phyloP scores from a whole-genome alignment of 2,113 vertebrate genomes.

The Rhinopomastus cyanomelas region DNA sequence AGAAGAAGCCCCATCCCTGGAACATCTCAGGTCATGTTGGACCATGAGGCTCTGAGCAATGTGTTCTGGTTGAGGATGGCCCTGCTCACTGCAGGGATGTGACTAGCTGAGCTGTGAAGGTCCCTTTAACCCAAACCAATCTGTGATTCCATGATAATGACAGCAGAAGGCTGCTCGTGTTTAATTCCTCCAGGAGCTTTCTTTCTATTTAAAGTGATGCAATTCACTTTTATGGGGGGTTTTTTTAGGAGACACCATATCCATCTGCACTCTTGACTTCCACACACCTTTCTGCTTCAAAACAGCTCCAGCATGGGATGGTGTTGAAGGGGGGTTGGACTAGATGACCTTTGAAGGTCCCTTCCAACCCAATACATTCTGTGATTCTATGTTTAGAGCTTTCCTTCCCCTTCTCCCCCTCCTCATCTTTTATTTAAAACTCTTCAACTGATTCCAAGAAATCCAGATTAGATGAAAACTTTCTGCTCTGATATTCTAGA shows the following conservation, averaged over 20 bases:
- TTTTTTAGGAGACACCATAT: not conserved
- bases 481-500: conserved; percentile 6
- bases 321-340: too few species aligned
- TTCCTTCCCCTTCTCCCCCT: not conserved
- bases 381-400: not conserved
- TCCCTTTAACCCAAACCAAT: too few species aligned
- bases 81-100: too few species aligned
- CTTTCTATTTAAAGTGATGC: not conserved
- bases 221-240: not conserved
- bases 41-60: too few species aligned
- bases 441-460: conserved; percentile 21
- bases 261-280: not conserved
- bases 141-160: not conserved
- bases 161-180: not conserved
- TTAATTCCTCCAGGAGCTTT: not conserved
- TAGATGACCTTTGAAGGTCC: too few species aligned
- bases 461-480: conserved; percentile 40
- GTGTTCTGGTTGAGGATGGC: too few species aligned
- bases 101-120: too few species aligned
- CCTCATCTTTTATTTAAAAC: conserved; percentile 25
- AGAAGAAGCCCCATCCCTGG: too few species aligned
- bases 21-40: too few species aligned
- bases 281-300: not conserved
- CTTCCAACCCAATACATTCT: too few species aligned
- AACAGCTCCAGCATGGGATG: too few species aligned